Conservation (phyloP, 2,113 vertebrate species). For the Manacus vitellinus region DNA sequence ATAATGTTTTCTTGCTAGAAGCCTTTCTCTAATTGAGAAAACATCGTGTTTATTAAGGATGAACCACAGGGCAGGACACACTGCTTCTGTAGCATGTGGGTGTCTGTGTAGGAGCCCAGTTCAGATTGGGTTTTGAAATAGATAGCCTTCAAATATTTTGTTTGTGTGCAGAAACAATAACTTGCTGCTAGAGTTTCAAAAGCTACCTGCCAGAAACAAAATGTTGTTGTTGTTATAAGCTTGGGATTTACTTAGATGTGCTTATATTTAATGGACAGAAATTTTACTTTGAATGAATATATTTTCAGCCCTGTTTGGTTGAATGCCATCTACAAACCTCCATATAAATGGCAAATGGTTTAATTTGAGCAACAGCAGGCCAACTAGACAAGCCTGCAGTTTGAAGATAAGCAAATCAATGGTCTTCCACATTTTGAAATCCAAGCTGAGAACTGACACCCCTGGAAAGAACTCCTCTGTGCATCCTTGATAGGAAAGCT, state of each 20-base stretch:
- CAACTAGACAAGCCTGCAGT: not conserved
- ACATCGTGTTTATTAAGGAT: not conserved
- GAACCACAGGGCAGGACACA: not conserved
- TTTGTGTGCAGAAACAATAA: not conserved
- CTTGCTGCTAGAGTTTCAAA: not conserved
- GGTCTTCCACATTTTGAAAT: not conserved
- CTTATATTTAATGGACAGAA: not conserved
- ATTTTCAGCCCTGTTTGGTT: not conserved
- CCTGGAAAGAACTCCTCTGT: not conserved
- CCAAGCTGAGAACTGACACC: not conserved
- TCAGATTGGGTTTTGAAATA: not conserved
- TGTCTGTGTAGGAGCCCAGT: not conserved
- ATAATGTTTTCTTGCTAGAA: not conserved
- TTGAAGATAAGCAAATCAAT: conserved; percentile 24
- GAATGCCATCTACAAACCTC: not conserved
- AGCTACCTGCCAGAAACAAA: not conserved
- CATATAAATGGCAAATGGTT: not conserved
- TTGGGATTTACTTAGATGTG: not conserved
- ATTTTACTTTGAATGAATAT: not conserved
- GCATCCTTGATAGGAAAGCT: not conserved
- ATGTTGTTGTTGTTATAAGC: not conserved
- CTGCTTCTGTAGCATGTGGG: not conserved
- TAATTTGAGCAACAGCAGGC: not conserved
- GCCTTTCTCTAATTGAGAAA: not conserved
- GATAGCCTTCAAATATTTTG: not conserved